Evolutionary conservation across 2,797 vertebrate genomes (phyloP).

Genomic region (Coccyzus lansbergi): DNA sequence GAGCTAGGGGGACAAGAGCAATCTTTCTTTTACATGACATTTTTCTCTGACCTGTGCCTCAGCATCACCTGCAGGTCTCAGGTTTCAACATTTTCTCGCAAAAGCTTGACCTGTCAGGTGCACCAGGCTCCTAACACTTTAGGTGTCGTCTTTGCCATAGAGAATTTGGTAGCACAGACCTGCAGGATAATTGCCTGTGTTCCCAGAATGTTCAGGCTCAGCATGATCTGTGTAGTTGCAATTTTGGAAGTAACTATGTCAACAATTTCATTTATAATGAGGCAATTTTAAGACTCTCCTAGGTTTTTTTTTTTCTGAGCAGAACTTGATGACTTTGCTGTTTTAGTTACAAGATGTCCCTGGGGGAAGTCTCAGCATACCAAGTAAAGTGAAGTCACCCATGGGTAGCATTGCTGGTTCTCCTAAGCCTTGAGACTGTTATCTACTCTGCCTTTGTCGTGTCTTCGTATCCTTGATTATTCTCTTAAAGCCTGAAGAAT

Average conservation of each 20-base stretch:
- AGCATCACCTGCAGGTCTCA: not conserved
- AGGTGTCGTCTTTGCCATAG: not conserved
- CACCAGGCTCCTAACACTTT: not conserved
- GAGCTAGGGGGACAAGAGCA: not conserved
- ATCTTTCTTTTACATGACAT: not conserved
- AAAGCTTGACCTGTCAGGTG: not conserved
- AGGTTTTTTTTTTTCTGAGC: not conserved
- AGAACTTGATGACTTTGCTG: not conserved
- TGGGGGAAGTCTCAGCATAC: not conserved
- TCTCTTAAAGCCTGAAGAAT: not conserved
- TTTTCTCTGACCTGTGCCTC: not conserved
- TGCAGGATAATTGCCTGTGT: not conserved
- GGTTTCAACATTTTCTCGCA: not conserved
- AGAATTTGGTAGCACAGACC: not conserved
- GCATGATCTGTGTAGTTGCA: not conserved
- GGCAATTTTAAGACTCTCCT: not conserved
- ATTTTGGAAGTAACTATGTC: not conserved
- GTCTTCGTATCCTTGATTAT: not conserved
- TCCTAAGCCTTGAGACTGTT: not conserved
- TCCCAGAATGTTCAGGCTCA: not conserved
- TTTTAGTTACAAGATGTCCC: not conserved
- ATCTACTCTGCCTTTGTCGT: not conserved
- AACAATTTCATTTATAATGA: not conserved
- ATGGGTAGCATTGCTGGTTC: not conserved
- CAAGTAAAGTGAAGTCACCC: not conserved